Evolutionary conservation across 2,113 vertebrate genomes (phyloP), one percentile per base, ranked within the genome.

Genomic region (Leptocoma aspasia): DNA sequence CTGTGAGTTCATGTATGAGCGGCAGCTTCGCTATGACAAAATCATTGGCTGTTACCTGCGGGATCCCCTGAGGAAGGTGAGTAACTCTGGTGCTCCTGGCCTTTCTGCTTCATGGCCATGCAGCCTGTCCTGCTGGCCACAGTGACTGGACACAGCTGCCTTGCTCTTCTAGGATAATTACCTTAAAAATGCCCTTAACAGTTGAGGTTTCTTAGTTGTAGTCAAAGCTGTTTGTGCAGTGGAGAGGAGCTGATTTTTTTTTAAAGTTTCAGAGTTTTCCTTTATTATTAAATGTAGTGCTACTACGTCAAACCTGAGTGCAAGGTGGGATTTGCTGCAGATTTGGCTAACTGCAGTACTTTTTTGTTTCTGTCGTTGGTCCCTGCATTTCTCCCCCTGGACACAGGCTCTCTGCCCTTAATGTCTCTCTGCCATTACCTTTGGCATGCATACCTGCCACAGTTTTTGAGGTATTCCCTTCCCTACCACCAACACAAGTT

Each of bases 1-100:
- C 63, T 99, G 99, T 82, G 99, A 99, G 91, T 99, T 99, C 97
- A 99, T 99, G 91, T 99, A 99, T 54, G 99, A 99, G 76, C 98
- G 98, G 95, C 98, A 98, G 90, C 98, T 99, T 92, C 96, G 98
- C 70, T 99, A 99, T 47, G 99, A 99, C 97, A 98, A 95, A 95
- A 99, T 99, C 83, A 98, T 99, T 31, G 96, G 98, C 97, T 99
- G 99, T 95, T 99, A 99, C 97, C 97, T 99, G 94, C 98, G 96
- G 83, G 99, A 99, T 95, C 98, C 99, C 4, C 95, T 99, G 71
- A 98, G 99, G 96, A 99, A 99, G 98, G 99, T 99, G 96, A 94
- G 97, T 65, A 23, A 21, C 86, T 30, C 56, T 47, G 47, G 5
- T 72, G 69, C 56, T 90, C 45, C 70, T 82, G 71, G 18, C 44